Evolutionary conservation across 2,797 vertebrate species (phyloP).

Genomic region (Thaleichthys pacificus): DNA sequence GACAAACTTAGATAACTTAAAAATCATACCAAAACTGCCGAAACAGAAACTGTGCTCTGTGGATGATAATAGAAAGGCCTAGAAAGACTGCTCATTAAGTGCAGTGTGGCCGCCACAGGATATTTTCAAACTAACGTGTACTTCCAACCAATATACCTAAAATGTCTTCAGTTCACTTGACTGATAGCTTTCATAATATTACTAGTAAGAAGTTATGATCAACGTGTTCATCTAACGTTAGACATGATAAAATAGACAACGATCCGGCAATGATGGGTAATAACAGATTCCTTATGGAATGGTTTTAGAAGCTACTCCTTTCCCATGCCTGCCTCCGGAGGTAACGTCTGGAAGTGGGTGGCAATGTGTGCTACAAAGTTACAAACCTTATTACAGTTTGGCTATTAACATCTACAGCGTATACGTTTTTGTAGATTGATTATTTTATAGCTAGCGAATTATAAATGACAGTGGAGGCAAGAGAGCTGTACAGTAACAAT

Average conservation of each 20-base stretch:
- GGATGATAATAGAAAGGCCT: slow-evolving; percentile 44
- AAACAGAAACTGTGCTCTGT: slow-evolving; percentile 45
- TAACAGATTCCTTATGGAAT: not conserved
- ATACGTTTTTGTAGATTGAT: no score
- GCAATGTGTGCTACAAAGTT: not conserved
- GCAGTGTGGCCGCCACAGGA: slow-evolving; percentile 59
- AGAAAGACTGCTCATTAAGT: slow-evolving; percentile 62
- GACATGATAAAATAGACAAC: no score
- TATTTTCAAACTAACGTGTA: slow-evolving; percentile 54
- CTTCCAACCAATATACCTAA: slow-evolving; percentile 39
- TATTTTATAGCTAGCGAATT: no score
- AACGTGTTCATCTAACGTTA: no score
- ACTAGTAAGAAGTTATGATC: no score
- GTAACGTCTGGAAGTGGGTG: not conserved
- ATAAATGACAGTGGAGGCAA: no score
- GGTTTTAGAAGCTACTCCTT: not conserved
- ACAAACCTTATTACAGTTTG: not conserved
- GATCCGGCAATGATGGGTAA: no score
- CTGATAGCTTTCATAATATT: not conserved
- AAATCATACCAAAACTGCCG: slow-evolving; percentile 34
- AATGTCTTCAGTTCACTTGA: no score
- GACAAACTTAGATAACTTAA: not conserved
- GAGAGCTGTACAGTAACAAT: no score
- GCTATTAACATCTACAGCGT: not conserved
- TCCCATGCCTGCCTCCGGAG: not conserved